Percentiles rank a stretch among this genome's conserved stretches.
phyloP scores from a whole-genome alignment of 2,888 invertebrate species.

The Drosophila histrio region DNA sequence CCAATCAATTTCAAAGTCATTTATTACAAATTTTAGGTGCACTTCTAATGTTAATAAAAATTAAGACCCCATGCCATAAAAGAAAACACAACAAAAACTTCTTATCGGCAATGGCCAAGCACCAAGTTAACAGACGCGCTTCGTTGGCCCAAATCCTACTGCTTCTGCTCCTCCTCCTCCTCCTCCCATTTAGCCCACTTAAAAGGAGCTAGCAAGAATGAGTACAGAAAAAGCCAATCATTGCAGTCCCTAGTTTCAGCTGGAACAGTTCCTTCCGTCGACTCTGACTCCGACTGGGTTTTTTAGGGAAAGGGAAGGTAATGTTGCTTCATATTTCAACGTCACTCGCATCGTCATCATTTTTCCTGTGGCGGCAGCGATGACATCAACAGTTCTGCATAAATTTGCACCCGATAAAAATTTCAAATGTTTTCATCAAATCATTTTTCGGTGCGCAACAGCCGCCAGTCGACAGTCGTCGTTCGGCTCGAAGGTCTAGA shows the following conservation, averaged over 20 bases:
- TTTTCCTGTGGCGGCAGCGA: conserved; percentile 70
- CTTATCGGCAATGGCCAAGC: conserved; percentile 62
- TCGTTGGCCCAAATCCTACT: conserved; percentile 20
- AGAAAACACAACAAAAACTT: conserved; percentile 37
- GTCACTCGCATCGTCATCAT: conserved; percentile 79
- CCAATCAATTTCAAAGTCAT: conserved; percentile 77
- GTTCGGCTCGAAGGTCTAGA: conserved; percentile 8
- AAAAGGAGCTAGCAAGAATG: neutral
- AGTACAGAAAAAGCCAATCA: conserved; percentile 55
- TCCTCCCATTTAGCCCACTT: neutral
- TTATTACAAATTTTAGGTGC: conserved; percentile 78
- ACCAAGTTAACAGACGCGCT: conserved; percentile 54
- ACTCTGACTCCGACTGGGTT: neutral
- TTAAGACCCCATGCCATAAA: conserved; percentile 58
- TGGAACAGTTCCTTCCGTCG: neutral
- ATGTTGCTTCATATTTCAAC: conserved; percentile 77
- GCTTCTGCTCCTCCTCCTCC: neutral
- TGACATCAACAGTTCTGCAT: conserved; percentile 82
- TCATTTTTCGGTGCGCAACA: conserved; percentile 64
- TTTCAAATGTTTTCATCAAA: conserved; percentile 81
- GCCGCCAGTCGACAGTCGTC: conserved; percentile 28
- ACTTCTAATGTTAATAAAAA: conserved; percentile 73
- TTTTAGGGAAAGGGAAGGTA: conserved; percentile 58
- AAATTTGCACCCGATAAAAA: conserved; percentile 82
- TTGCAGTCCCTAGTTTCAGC: conserved; percentile 34